A percentile compares a stretch with the other conserved stretches of the same genome.
phyloP scores from a whole-genome alignment of 2,113 vertebrate species.

The Actinemys pallida region DNA sequence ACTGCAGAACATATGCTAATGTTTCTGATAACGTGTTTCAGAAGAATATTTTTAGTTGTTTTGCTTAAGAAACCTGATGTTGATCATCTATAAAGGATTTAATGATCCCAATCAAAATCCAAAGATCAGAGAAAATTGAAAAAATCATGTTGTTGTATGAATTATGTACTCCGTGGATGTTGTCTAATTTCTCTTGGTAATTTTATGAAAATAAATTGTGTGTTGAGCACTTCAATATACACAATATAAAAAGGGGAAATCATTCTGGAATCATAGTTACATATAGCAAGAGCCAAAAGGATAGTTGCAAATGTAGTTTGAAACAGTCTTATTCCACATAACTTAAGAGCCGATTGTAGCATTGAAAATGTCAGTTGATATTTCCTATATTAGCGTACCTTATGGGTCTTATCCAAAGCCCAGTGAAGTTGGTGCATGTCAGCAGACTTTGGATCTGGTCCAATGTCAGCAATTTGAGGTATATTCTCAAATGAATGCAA shows the following conservation, averaged over 20 bases:
- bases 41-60: neutral
- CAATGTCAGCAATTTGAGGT: accelerated
- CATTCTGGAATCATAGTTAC: neutral
- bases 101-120: neutral
- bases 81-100: neutral
- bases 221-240: too few species aligned
- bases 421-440: neutral
- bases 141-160: too few species aligned
- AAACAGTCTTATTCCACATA: neutral
- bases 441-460: neutral
- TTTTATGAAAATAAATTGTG: neutral
- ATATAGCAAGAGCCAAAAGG: too few species aligned
- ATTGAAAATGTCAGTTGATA: neutral
- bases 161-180: neutral
- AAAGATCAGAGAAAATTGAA: neutral
- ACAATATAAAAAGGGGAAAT: neutral
- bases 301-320: too few species aligned
- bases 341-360: neutral
- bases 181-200: neutral
- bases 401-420: too few species aligned
- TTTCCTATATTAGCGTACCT: neutral
- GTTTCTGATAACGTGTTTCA: neutral
- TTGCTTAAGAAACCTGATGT: neutral
- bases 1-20: neutral
- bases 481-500: neutral